Conservation (phyloP, 2,113 vertebrate genomes). For the Trogon surrucura region DNA sequence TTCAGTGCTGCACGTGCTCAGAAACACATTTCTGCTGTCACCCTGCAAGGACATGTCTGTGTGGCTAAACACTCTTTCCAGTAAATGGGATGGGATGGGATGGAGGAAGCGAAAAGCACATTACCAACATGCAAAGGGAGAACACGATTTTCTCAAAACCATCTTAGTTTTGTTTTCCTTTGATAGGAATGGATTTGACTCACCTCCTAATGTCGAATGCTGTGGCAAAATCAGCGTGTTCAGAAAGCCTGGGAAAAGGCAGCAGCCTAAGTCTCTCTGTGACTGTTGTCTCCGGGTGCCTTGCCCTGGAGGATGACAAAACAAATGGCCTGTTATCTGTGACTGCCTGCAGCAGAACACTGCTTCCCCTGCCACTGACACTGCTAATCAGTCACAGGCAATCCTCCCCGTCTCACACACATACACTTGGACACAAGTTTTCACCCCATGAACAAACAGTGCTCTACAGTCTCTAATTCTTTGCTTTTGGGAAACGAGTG, state of each 20-base stretch:
- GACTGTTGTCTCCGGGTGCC: background rate
- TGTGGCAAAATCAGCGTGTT: background rate
- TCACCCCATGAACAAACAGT: background rate
- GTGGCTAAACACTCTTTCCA: background rate
- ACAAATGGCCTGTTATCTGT: background rate
- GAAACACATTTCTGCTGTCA: background rate
- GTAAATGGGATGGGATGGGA: rapidly evolving
- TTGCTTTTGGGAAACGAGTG: background rate
- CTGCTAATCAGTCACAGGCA: background rate
- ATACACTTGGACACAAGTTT: background rate
- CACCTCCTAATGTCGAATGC: background rate
- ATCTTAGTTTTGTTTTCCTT: background rate
- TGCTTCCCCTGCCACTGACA: background rate
- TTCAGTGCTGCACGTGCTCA: background rate
- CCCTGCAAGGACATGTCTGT: background rate
- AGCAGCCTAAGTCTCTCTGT: background rate
- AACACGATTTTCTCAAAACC: background rate
- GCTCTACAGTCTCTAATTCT: background rate
- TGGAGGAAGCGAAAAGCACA: background rate
- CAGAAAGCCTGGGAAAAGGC: background rate
- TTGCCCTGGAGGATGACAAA: background rate
- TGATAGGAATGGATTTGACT: background rate
- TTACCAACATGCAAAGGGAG: background rate
- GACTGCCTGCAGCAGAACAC: background rate
- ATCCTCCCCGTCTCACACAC: background rate